Conservation (phyloP, 1,140 invertebrate species). For the Ostrea denselamellosa region DNA sequence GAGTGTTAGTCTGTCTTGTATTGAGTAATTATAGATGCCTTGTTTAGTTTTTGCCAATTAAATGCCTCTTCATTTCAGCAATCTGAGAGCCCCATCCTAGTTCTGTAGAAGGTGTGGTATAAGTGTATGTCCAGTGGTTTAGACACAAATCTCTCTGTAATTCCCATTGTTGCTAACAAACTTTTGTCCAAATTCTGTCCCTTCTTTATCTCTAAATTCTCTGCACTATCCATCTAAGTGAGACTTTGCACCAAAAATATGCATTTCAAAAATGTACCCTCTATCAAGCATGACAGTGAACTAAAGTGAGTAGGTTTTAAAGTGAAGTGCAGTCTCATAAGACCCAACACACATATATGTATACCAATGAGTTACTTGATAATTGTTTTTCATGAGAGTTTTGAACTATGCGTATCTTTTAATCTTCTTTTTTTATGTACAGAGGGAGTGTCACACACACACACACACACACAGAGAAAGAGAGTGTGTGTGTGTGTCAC, state of each 20-base stretch:
- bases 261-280: background rate
- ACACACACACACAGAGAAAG: too few species aligned
- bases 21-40: background rate
- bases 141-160: background rate
- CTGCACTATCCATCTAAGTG: background rate
- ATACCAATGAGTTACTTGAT: too few species aligned
- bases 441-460: too few species aligned
- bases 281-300: too few species aligned
- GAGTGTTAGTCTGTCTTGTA: background rate
- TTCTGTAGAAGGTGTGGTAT: slow-evolving; percentile 29
- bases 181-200: background rate
- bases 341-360: too few species aligned
- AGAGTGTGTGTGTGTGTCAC: too few species aligned
- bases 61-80: background rate
- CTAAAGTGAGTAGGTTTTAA: too few species aligned
- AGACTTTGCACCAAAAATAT: background rate
- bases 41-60: background rate
- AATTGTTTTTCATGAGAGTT: too few species aligned
- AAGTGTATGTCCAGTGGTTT: background rate
- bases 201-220: background rate
- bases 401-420: too few species aligned
- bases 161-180: background rate
- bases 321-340: too few species aligned
- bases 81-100: background rate
- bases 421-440: too few species aligned